Percentiles rank a stretch among this genome's conserved stretches.
Conservation (phyloP, 2,113 vertebrate species). For the Lipotes vexillifer region DNA sequence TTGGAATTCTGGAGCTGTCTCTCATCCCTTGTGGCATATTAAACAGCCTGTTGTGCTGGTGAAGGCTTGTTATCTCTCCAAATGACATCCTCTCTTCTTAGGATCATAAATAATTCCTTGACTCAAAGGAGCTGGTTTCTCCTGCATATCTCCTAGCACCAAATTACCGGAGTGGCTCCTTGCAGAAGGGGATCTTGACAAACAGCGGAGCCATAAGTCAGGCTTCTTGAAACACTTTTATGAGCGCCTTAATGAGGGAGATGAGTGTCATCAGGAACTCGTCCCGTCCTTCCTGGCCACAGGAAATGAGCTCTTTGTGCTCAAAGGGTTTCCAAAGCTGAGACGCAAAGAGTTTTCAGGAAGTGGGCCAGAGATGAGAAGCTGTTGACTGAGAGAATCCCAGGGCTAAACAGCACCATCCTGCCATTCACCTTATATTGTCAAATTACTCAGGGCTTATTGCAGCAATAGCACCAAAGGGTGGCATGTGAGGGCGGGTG, state of each 20-base stretch:
- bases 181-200: constrained; percentile 38
- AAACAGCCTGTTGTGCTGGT: constrained; percentile 53
- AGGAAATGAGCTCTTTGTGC: constrained; percentile 72
- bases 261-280: constrained; percentile 68
- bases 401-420: constrained; percentile 53
- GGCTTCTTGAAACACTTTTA: constrained; percentile 64
- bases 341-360: constrained; percentile 63
- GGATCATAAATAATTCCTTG: constrained; percentile 73
- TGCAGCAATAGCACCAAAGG: constrained; percentile 53
- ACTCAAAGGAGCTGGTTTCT: constrained; percentile 64
- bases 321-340: constrained; percentile 66
- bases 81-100: constrained; percentile 61
- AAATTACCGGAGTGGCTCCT: constrained; percentile 65
- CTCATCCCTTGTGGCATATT: constrained; percentile 28
- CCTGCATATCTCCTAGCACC: constrained; percentile 61
- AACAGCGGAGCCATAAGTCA: constrained; percentile 63
- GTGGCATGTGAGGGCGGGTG: not conserved
- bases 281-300: constrained; percentile 50
- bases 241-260: constrained; percentile 68
- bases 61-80: constrained; percentile 62
- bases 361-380: constrained; percentile 55
- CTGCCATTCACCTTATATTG: constrained; percentile 44
- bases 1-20: constrained; percentile 40
- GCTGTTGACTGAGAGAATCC: constrained; percentile 54
- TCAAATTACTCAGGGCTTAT: constrained; percentile 59